Base-by-base conservation (phyloP, 1,140 invertebrate genomes). In the Drosophila grimshawi region DNA sequence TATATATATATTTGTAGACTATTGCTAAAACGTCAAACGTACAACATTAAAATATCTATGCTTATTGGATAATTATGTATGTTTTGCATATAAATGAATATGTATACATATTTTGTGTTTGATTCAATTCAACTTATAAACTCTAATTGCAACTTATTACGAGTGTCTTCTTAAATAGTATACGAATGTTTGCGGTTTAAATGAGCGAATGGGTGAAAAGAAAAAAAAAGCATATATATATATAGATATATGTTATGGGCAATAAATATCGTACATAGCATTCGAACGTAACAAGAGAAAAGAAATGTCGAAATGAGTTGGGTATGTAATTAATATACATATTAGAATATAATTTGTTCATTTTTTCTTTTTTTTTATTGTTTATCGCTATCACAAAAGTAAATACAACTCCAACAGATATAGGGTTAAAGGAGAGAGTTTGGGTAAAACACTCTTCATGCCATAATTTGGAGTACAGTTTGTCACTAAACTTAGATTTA, bases 321-420 rank as follows among this genome's bases (percentile, higher is more conserved):
- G 62, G 66, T 33, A 37, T 37, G 6, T 5, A 37, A 78, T 64
- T 45, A 67, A 45, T 66, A 75, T 60, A 39, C 33, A 66, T 76
- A 57, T 55, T 73, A 65, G 53, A 59, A 71, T 71, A 63, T 80
- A 83, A 79, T 78, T 79, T 69, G 61, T 76, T 86, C 86, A 76
- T 86, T 71, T 19, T 71, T 81, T 78, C 2, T 71, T 81, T 78
- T 59, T 76, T 75, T 81, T 86, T 86, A 88, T 89, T 89, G 80
- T 86, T 86, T 83, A 77, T 83, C 65, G 73, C 80, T 86, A 86
- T 86, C 83, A 86, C 83, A 86, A 86, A 86, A 88, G 83, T 86
- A 86, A 86, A 86, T 86, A 86, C 85, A 86, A 80, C 80, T 86
- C 80, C 68, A 89, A 86, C 76, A 67, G 49, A 41, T 43, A 19